Evolutionary conservation across 2,797 vertebrate genomes (phyloP), one percentile per base, ranked within the genome.

Genomic region (Clamator glandarius): DNA sequence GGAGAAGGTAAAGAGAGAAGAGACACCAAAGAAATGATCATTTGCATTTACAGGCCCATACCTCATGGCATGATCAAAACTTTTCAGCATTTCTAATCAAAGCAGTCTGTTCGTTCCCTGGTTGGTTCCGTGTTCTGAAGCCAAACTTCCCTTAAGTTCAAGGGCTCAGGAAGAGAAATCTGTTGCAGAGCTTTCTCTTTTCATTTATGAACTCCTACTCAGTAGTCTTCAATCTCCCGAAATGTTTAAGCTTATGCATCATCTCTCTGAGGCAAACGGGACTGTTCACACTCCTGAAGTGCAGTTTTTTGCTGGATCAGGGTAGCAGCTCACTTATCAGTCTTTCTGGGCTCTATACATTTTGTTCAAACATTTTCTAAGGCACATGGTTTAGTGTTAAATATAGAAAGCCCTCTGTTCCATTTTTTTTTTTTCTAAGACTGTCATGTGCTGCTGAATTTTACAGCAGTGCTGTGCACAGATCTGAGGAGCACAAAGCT

Each of bases 191-290:
- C 36, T 89, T 78, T 91, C 64, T 79, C 89, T 88, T 93, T 90
- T 90, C 88, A 79, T 75, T 90, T 61, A 84, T 25, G 80, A 93
- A 87, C 83, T 97, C 86, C 67, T 64, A 68, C 89, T 92, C 95
- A 33, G 58, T 54, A 86, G 89, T 73, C 67, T 74, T 96, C 83
- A 88, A 44, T 66, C 83, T 90, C 46, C n/a, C 83, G 74, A 76
- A 96, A 91, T 42, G 83, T 50, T 91, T 52, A 95, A 90, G 68
- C 85, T 92, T 62, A 93, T 61, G 89, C 87, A 92, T 79, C 94
- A 74, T 36, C 70, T 66, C 92, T 93, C 89, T 93, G 95, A 92
- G 89, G 92, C 35, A 28, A 88, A 54, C 1, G 2, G 82, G 89
- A 82, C 57, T 19, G 5, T 57, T 93, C 89, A 63, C 52, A 62